A percentile compares a stretch with the other conserved stretches of the same genome.
phyloP scores from a whole-genome alignment of 2,888 invertebrate genomes.

The Leptinotarsa peninsularis region DNA sequence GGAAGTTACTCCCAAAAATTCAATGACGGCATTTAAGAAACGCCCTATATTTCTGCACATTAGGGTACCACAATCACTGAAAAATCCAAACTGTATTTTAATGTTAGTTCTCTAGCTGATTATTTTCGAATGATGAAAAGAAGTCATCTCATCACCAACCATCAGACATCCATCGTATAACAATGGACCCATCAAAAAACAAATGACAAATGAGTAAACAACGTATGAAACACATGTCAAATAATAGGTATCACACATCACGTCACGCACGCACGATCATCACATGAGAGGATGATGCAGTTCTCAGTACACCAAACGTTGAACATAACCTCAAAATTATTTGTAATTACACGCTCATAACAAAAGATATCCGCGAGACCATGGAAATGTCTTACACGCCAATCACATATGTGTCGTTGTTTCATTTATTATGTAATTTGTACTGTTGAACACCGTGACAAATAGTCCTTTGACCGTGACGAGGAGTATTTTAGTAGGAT shows the following conservation, averaged over 20 bases:
- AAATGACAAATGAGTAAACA: slow-evolving; percentile 41
- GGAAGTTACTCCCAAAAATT: too few species aligned
- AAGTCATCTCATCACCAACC: slow-evolving; percentile 15
- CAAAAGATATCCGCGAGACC: slow-evolving; percentile 47
- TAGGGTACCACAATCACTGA: too few species aligned
- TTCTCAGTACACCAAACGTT: slow-evolving; percentile 42
- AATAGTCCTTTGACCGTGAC: slow-evolving; percentile 33
- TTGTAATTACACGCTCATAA: slow-evolving; percentile 44
- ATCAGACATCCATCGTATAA: slow-evolving; percentile 1
- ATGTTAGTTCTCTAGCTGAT: neutral
- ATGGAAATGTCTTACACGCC: slow-evolving; percentile 46
- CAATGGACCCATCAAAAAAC: slow-evolving; percentile 36
- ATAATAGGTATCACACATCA: slow-evolving; percentile 40
- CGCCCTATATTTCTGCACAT: too few species aligned
- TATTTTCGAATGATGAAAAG: slow-evolving; percentile 10
- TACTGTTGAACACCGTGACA: slow-evolving; percentile 42
- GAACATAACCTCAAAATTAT: slow-evolving; percentile 48
- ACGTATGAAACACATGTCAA: slow-evolving; percentile 47
- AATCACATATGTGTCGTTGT: slow-evolving; percentile 46
- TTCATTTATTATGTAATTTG: slow-evolving; percentile 46
- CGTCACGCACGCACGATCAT: slow-evolving; percentile 45
- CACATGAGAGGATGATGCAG: slow-evolving; percentile 35
- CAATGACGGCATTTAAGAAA: too few species aligned
- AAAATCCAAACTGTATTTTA: neutral
- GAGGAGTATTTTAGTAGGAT: slow-evolving; percentile 31